These are phyloP conservation scores for Tyrophagus putrescentiae DNA, from an alignment of 1,140 invertebrate species.

Conservation along the genomic window DNA sequence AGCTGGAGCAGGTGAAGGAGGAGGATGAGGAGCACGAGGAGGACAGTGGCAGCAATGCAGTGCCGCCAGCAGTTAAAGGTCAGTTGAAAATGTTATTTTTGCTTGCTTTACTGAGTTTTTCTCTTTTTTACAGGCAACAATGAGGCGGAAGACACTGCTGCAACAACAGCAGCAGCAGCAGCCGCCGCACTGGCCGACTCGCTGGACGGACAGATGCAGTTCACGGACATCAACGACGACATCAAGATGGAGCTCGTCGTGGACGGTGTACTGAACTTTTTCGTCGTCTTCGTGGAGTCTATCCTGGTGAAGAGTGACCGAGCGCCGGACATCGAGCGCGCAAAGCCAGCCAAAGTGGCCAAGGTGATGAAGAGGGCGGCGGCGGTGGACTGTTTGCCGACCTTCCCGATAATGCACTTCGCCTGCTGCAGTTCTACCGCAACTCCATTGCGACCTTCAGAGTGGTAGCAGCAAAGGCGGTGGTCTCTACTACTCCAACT, in stretches of 20 bases:
- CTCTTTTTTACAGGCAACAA: no score
- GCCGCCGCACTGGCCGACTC: not conserved
- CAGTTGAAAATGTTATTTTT: not conserved
- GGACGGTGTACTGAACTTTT: constrained; percentile 14
- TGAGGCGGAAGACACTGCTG: not conserved
- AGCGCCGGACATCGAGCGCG: no score
- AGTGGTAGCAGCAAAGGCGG: no score
- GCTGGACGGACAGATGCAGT: not conserved
- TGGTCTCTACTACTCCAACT: no score
- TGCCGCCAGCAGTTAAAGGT: not conserved
- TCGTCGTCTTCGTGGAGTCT: constrained; percentile 6
- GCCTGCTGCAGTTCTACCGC: no score
- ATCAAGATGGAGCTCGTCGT: constrained; percentile 10
- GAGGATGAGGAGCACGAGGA: constrained; percentile 4
- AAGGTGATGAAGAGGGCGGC: no score
- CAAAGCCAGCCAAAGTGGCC: no score
- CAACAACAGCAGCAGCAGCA: not conserved
- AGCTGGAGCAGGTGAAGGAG: constrained; percentile 1
- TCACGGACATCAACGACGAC: constrained; percentile 5
- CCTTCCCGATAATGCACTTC: no score
- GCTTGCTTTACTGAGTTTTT: not conserved
- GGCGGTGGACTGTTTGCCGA: no score
- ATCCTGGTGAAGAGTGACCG: constrained; percentile 1
- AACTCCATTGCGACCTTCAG: no score
- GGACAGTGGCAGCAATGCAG: not conserved